Evolutionary conservation across 2,797 vertebrate genomes (phyloP).

Genomic region (Ambastaia sidthimunki): DNA sequence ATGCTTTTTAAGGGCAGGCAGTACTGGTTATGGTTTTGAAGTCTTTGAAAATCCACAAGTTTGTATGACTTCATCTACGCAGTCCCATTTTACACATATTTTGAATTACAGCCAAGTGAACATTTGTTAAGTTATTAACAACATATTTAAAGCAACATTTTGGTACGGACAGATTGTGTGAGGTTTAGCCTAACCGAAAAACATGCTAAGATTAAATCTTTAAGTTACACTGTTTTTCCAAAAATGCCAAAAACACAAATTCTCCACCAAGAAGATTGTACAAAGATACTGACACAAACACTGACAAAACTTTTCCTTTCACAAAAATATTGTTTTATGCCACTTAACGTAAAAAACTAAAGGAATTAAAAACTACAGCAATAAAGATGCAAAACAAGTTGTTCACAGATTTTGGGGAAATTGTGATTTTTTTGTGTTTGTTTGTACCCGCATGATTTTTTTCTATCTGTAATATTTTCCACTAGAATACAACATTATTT

Average conservation of each 20-base stretch:
- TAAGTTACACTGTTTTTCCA: neutral
- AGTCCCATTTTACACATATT: conserved; percentile 10
- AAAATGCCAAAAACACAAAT: neutral
- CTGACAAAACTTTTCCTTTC: neutral
- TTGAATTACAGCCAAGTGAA: conserved; percentile 16
- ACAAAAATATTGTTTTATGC: neutral
- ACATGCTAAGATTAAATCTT: neutral
- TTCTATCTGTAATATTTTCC: conserved; percentile 1
- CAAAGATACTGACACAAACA: neutral
- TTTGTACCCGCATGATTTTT: conserved; percentile 12
- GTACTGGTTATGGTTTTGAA: conserved; percentile 18
- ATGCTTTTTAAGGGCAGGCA: neutral
- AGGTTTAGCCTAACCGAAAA: conserved; percentile 13
- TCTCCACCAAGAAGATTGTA: neutral
- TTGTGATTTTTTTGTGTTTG: neutral
- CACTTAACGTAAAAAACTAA: neutral
- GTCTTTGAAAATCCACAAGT: neutral
- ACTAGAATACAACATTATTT: neutral
- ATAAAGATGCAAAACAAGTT: too few species aligned
- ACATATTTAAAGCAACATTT: conserved; percentile 11
- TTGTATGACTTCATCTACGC: neutral
- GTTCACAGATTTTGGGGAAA: neutral
- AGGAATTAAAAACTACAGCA: neutral
- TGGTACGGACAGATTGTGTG: conserved; percentile 19
- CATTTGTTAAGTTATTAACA: conserved; percentile 18